phyloP scores from a whole-genome alignment of 2,797 vertebrate genomes.

The Labeo calbasu region DNA sequence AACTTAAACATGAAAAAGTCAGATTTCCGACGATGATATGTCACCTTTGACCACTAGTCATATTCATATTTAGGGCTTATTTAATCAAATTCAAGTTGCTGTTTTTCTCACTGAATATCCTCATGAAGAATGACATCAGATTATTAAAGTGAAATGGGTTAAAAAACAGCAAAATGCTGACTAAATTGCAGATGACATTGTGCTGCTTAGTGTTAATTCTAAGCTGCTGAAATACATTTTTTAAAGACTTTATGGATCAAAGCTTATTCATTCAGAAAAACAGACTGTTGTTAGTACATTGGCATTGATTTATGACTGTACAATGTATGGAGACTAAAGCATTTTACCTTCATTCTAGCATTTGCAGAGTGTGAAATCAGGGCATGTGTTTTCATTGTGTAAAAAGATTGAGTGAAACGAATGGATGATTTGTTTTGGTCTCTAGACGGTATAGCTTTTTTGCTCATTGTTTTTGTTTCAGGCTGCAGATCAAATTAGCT shows the following conservation, averaged over 20 bases:
- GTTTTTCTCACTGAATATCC: not conserved
- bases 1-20: too few relatives aligned
- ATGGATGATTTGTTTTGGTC: conserved; percentile 34
- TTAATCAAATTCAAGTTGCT: not conserved
- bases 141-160: not conserved
- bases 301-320: conserved; percentile 29
- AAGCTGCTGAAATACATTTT: not conserved
- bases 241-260: not conserved
- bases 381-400: conserved; percentile 13
- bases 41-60: not conserved
- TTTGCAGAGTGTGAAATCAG: conserved; percentile 18
- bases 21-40: too few relatives aligned
- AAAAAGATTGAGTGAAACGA: not conserved
- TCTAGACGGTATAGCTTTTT: conserved; percentile 32
- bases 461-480: conserved; percentile 13
- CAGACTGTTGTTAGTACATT: not conserved
- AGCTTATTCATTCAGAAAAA: not conserved
- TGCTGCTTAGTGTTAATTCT: not conserved
- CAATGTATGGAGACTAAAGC: conserved; percentile 4
- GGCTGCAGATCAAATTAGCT: conserved; percentile 39
- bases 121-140: not conserved
- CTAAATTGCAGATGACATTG: not conserved
- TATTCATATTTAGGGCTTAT: not conserved
- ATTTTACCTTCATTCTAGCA: conserved; percentile 9
- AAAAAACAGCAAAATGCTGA: not conserved